Percentiles rank a stretch among this genome's conserved stretches.
These are phyloP conservation scores for Rotaria sp. DNA, from an alignment of 2,888 invertebrate species.

Conservation along the genomic window DNA sequence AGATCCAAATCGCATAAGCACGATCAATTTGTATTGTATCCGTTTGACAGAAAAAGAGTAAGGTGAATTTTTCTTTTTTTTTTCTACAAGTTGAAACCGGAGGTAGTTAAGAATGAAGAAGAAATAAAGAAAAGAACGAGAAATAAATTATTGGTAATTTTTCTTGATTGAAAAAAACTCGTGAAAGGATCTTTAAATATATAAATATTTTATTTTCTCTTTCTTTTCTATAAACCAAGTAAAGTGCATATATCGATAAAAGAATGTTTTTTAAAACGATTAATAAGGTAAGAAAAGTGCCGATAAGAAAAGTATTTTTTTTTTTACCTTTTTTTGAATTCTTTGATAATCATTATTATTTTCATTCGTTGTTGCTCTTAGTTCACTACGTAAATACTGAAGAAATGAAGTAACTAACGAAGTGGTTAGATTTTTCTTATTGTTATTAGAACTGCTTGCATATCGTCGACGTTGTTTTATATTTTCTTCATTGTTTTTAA, in stretches of 20 bases:
- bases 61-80: neutral
- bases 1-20: neutral
- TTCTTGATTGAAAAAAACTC: neutral
- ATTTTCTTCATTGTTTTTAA: neutral
- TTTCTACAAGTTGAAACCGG: neutral
- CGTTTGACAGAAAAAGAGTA: neutral
- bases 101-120: neutral
- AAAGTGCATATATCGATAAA: neutral
- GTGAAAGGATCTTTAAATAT: neutral
- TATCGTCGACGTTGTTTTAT: neutral
- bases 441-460: neutral
- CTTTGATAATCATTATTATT: neutral
- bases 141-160: neutral
- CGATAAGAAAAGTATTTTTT: neutral
- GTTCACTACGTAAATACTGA: slow-evolving; percentile 6
- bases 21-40: neutral
- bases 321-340: neutral
- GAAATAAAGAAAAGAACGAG: neutral
- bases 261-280: neutral
- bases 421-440: neutral
- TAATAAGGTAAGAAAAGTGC: neutral
- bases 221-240: neutral
- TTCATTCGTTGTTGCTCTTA: neutral
- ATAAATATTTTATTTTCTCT: neutral
- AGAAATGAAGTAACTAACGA: slow-evolving; percentile 7